Conservation (phyloP, 2,888 invertebrate species). For the Diplazon laetatorius region DNA sequence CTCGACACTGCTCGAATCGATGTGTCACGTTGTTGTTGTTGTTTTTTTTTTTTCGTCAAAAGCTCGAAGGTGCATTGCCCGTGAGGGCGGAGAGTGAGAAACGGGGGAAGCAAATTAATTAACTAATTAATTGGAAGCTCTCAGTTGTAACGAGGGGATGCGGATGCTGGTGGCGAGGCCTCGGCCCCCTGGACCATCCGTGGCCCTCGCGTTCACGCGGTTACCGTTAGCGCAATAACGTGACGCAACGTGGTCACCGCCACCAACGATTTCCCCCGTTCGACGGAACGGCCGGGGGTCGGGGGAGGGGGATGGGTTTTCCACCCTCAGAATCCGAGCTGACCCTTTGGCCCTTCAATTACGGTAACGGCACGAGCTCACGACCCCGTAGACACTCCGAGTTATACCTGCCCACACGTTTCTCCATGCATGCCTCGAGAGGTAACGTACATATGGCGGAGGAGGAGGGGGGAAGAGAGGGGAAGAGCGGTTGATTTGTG, state of each 20-base stretch:
- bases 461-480: too few relatives aligned
- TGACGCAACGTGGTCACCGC: slow-evolving; percentile 23
- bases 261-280: slow-evolving; percentile 9
- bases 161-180: slow-evolving; percentile 36
- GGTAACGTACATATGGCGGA: background rate
- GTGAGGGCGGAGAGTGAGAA: slow-evolving; percentile 8
- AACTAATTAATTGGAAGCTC: slow-evolving; percentile 48
- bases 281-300: slow-evolving; percentile 21
- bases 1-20: too few relatives aligned
- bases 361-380: slow-evolving; percentile 37
- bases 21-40: too few relatives aligned
- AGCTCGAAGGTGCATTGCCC: background rate
- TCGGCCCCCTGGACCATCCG: background rate
- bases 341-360: slow-evolving; percentile 57
- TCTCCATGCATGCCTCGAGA: background rate
- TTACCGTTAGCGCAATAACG: slow-evolving; percentile 52
- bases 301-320: slow-evolving; percentile 19
- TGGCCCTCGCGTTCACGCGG: slow-evolving; percentile 34
- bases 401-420: slow-evolving; percentile 16
- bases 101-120: slow-evolving; percentile 32
- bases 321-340: slow-evolving; percentile 41
- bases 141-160: slow-evolving; percentile 33
- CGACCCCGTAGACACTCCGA: slow-evolving; percentile 31
- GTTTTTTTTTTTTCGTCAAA: too few relatives aligned
- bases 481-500: slow-evolving; percentile 69